Evolutionary conservation across 64 coral and sea anemone genomes (phyloP).

Genomic region (Platygyra sinensis): DNA sequence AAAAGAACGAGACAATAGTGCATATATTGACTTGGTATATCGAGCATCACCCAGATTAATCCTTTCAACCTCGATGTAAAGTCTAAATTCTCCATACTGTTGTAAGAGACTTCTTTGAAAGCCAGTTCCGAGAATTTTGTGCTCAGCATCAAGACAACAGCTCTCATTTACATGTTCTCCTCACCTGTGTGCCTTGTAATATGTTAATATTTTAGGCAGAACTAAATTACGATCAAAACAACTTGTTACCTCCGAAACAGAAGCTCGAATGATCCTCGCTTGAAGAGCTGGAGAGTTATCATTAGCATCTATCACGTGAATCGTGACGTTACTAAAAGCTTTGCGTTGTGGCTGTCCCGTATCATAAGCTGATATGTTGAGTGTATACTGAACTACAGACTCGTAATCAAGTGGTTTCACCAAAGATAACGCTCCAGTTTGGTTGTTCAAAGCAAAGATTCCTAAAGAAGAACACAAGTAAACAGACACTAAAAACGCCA

Average conservation of each 20-base stretch:
- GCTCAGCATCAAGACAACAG: too few relatives aligned
- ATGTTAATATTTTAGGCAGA: too few relatives aligned
- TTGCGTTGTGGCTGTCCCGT: slow-evolving; percentile 50
- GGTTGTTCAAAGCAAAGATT: slow-evolving; percentile 74
- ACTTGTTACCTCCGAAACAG: slow-evolving; percentile 56
- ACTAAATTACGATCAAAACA: too few relatives aligned
- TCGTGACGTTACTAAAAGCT: slow-evolving; percentile 35
- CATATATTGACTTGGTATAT: too few relatives aligned
- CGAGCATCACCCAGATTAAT: too few relatives aligned
- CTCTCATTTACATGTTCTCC: too few relatives aligned
- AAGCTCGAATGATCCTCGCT: not conserved
- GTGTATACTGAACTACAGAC: slow-evolving; percentile 37
- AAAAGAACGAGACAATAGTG: too few relatives aligned
- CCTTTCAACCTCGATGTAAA: too few relatives aligned
- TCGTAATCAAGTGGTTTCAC: slow-evolving; percentile 59
- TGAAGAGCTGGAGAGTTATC: slow-evolving; percentile 75
- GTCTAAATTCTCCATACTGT: too few relatives aligned
- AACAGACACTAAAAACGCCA: not conserved
- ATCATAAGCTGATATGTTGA: slow-evolving; percentile 77
- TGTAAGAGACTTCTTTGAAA: too few relatives aligned
- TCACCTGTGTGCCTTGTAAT: too few relatives aligned
- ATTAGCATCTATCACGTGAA: slow-evolving; percentile 76
- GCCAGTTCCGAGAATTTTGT: too few relatives aligned
- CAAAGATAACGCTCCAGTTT: slow-evolving; percentile 52
- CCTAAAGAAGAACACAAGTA: not conserved